Conservation (phyloP, 2,113 vertebrate genomes). For the Arvicanthis niloticus region DNA sequence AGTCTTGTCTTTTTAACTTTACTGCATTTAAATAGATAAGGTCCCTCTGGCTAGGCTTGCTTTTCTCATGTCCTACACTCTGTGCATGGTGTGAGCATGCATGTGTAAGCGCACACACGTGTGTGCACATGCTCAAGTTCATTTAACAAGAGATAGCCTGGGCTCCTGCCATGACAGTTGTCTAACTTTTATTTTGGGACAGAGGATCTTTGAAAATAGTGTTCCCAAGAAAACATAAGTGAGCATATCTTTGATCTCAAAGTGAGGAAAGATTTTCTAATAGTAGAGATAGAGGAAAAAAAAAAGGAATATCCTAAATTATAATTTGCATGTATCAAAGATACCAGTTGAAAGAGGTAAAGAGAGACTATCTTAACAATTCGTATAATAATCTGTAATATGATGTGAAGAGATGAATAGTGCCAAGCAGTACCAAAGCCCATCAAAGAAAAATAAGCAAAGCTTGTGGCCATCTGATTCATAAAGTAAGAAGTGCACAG, state of each 20-base stretch:
- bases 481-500: background rate
- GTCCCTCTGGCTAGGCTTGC: background rate
- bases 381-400: fast-evolving
- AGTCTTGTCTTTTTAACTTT: background rate
- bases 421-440: background rate
- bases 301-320: background rate
- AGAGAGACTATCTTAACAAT: background rate
- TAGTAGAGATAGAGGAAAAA: background rate
- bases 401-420: fast-evolving
- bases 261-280: slow-evolving; percentile 36
- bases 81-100: fast-evolving
- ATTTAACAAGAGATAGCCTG: background rate
- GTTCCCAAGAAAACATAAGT: background rate
- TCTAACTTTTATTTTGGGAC: background rate
- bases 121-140: background rate
- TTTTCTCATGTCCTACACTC: background rate
- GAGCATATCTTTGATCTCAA: background rate
- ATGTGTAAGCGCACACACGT: fast-evolving
- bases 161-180: background rate
- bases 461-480: background rate
- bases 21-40: background rate
- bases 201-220: background rate
- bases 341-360: background rate
- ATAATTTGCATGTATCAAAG: background rate
- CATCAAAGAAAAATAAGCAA: background rate